phyloP scores from a whole-genome alignment of 2,888 invertebrate species.

The Macrophya annulata region DNA sequence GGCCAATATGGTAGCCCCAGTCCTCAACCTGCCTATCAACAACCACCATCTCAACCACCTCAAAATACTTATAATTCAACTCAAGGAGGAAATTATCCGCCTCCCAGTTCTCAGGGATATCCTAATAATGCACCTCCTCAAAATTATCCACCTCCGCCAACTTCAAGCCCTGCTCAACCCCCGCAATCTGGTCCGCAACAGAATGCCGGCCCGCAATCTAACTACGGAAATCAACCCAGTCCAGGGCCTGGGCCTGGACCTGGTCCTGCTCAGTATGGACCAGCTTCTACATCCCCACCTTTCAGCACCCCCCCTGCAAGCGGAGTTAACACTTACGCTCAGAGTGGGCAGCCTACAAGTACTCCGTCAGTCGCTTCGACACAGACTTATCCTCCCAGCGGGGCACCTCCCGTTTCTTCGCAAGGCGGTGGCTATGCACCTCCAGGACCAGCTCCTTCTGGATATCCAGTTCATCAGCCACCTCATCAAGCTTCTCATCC shows the following conservation, averaged over 20 bases:
- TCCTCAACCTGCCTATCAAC: conserved; percentile 77
- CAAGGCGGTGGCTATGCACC: conserved; percentile 77
- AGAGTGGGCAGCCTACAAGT: conserved; percentile 75
- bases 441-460: conserved; percentile 84
- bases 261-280: conserved; percentile 75
- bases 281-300: conserved; percentile 77
- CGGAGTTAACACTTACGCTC: conserved; percentile 76
- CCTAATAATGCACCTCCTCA: conserved; percentile 77
- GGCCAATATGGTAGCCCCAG: conserved; percentile 79
- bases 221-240: conserved; percentile 83
- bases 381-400: conserved; percentile 84
- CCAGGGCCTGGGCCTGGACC: conserved; percentile 78
- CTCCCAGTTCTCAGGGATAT: conserved; percentile 80
- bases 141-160: conserved; percentile 81
- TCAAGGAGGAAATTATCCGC: conserved; percentile 80
- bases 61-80: conserved; percentile 75
- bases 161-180: conserved; percentile 73
- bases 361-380: conserved; percentile 80
- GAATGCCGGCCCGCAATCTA: conserved; percentile 79
- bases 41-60: conserved; percentile 71
- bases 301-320: conserved; percentile 74
- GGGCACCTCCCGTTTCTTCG: conserved; percentile 75
- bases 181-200: conserved; percentile 81
- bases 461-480: conserved; percentile 82
- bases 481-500: conserved; percentile 79